phyloP scores from a whole-genome alignment of 2,888 invertebrate species.

The Pyrocoelia pectoralis region DNA sequence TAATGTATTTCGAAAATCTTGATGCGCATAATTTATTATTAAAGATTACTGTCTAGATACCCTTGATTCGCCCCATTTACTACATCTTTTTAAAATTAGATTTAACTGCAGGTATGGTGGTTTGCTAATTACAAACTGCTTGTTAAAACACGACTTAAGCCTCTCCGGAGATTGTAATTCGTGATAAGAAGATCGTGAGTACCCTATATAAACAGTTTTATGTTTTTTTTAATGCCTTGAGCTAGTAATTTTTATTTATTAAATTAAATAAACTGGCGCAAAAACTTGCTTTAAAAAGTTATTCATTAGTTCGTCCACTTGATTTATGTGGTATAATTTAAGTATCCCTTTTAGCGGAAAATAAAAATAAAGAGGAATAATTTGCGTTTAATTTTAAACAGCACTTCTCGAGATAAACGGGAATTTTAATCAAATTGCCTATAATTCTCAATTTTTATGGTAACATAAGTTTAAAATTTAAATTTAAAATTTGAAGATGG shows the following conservation, averaged over 20 bases:
- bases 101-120: background rate
- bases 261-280: background rate
- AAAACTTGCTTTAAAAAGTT: background rate
- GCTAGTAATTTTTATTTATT: background rate
- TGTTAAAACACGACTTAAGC: background rate
- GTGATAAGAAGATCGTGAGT: background rate
- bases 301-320: background rate
- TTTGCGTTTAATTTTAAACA: no score
- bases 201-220: conserved; percentile 1
- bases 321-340: background rate
- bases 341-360: background rate
- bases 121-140: background rate
- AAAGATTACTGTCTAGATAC: no score
- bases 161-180: background rate
- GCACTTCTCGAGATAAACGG: no score
- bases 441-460: no score
- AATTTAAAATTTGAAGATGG: no score
- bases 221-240: background rate
- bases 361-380: background rate
- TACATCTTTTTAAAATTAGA: background rate
- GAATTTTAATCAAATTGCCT: no score
- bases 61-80: background rate
- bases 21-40: background rate
- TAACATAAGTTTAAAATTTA: no score
- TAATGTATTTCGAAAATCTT: background rate